Base-by-base conservation (phyloP, 2,888 invertebrate species). In the Sericinus montela region DNA sequence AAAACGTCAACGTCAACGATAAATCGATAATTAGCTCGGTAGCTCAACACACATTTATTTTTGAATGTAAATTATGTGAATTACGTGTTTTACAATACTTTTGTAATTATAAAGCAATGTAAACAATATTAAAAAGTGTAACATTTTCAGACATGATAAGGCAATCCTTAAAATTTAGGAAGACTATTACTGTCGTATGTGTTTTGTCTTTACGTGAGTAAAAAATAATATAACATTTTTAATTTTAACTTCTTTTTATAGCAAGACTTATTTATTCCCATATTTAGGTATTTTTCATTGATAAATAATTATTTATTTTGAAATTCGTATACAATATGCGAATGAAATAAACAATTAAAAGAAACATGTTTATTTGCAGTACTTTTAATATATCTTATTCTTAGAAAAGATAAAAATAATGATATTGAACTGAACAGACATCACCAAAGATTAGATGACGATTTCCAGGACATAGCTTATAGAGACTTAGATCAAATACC, bases 111-210 rank as follows among this genome's bases (percentile, higher is more conserved):
- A 45, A 49, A 68, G 76, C 69, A 77, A 84, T 82, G 82, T 78
- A 63, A 78, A 65, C 70, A 65, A 52, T 54, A 60, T 52, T 53
- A 41, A 34, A 45, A 52, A 42, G 11, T 23, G 54, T 49, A 63
- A 54, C 59, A 65, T 55, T 65, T 67, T 65, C 73, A 79, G 86
- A 79, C 67, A 87, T 87, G 87, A 80, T 83, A 82, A 85, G 78
- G 62, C 82, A 80, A 72, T 72, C 68, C 54, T 61, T 80, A 60
- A 86, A 83, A 73, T 80, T 77, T 60, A 80, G 85, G 66, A 86
- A 84, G 68, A 81, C 80, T 69, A 57, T 84, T 58, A 74, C 76
- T 59, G 69, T 74, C 61, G 64, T 75, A 62, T 71, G 70, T 62
- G 57, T 81, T 63, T 56, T 80, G 56, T 72, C 65, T 71, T 58